Percentiles rank a stretch among this genome's conserved stretches.
These are phyloP conservation scores for Scaptodrosophila latifasciaeformis DNA, from an alignment of 2,888 invertebrate species.

Conservation along the genomic window DNA sequence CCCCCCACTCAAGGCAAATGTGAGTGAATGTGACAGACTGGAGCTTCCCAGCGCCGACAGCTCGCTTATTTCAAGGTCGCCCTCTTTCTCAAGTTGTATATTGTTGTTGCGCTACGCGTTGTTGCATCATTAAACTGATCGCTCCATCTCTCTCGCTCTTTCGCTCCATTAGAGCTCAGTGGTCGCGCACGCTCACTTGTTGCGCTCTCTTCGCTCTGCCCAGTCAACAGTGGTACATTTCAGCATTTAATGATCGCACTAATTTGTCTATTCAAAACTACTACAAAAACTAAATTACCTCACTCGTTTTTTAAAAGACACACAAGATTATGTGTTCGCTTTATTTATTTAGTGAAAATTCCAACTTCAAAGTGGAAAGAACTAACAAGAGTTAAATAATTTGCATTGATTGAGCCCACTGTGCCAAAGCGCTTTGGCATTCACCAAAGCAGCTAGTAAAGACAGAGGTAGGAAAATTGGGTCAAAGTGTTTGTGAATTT, in stretches of 20 bases:
- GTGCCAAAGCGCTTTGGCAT: slow-evolving; percentile 48
- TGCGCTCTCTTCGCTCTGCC: no score
- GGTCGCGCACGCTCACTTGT: slow-evolving; percentile 39
- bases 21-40: no score
- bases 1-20: no score
- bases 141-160: slow-evolving; percentile 8
- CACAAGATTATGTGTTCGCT: no score
- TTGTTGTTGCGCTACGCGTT: slow-evolving; percentile 16
- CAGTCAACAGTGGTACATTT: no score
- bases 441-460: slow-evolving; percentile 54
- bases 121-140: slow-evolving; percentile 47
- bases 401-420: not conserved
- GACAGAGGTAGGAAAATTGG: slow-evolving; percentile 45
- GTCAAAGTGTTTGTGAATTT: slow-evolving; percentile 56
- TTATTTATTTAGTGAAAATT: no score
- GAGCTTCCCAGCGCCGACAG: slow-evolving; percentile 31
- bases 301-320: no score
- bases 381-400: not conserved
- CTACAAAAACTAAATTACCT: no score
- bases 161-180: slow-evolving; percentile 24
- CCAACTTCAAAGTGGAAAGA: no score
- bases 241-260: no score
- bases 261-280: no score
- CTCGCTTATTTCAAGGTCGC: slow-evolving; percentile 70
- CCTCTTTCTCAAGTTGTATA: slow-evolving; percentile 50